These are phyloP conservation scores for Rhea americana DNA, from an alignment of 2,113 vertebrate genomes.

Conservation along the genomic window DNA sequence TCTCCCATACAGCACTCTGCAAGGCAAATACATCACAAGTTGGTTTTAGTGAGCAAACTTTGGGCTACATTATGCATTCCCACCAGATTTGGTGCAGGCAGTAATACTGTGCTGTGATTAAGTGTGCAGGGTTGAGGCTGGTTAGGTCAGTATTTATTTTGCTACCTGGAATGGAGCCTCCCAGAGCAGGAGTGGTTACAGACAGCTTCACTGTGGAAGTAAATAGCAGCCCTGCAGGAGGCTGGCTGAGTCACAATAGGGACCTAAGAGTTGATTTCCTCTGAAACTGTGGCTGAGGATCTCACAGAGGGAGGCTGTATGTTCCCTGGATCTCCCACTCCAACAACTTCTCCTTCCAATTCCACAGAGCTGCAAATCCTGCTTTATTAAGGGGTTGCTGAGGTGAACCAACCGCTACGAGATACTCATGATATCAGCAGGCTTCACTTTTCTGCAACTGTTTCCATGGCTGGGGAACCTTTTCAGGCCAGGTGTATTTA, in stretches of 20 bases:
- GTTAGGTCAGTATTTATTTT: neutral
- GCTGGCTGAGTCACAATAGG: neutral
- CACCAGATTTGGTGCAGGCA: neutral
- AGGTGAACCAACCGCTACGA: neutral
- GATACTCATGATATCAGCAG: neutral
- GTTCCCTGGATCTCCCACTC: accelerated
- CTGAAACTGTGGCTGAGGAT: neutral
- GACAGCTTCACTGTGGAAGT: neutral
- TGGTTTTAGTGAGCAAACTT: neutral
- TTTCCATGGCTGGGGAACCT: neutral
- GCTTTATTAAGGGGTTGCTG: neutral
- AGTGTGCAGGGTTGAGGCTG: accelerated
- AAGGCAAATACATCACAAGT: neutral
- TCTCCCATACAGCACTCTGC: neutral
- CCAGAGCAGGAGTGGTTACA: accelerated
- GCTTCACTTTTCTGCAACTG: neutral
- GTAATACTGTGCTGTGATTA: accelerated
- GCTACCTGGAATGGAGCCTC: accelerated
- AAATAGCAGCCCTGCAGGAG: neutral
- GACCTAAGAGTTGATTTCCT: neutral
- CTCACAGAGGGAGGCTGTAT: neutral
- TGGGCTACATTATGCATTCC: neutral
- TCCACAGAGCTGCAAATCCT: neutral
- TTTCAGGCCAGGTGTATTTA: slow-evolving; percentile 31
- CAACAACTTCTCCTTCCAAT: neutral